phyloP scores from a whole-genome alignment of 37 sponge, comb jelly and placozoan species.

The Bolinopsis microptera region DNA sequence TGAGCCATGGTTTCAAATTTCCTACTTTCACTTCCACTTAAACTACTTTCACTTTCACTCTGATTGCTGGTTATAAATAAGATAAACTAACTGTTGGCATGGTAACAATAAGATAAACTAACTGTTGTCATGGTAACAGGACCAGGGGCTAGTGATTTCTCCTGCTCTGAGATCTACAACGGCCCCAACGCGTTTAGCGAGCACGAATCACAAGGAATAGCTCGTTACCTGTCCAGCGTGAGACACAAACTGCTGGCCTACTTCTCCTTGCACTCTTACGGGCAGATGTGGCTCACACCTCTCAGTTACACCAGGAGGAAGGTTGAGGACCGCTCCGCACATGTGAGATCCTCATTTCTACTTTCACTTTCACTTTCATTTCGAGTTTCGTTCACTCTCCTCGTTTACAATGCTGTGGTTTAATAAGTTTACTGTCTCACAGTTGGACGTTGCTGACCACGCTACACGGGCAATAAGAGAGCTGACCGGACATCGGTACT shows the following conservation, averaged over 20 bases:
- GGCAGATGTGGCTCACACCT: conserved; percentile 64
- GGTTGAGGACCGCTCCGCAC: not conserved
- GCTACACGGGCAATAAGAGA: not conserved
- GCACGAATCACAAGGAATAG: conserved; percentile 33
- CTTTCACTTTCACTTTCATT: not conserved
- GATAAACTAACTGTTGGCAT: too few relatives aligned
- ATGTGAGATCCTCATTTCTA: too few relatives aligned
- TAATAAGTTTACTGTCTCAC: too few relatives aligned
- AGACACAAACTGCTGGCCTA: conserved; percentile 41
- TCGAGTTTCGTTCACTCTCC: too few relatives aligned
- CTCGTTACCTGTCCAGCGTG: not conserved
- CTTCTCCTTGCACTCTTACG: conserved; percentile 65
- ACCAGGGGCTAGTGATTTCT: conserved; percentile 38
- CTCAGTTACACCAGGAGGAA: conserved; percentile 52
- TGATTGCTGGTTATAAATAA: too few relatives aligned
- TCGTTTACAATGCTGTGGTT: too few relatives aligned
- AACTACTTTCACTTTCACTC: too few relatives aligned
- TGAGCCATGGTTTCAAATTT: not conserved
- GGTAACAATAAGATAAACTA: too few relatives aligned
- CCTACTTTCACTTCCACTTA: not conserved
- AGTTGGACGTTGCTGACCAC: conserved; percentile 27
- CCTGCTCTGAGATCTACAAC: conserved; percentile 52
- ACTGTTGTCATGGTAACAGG: too few relatives aligned
- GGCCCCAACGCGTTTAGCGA: conserved; percentile 56
- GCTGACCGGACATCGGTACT: not conserved